These are phyloP conservation scores for Tenualosa thibaudeaui DNA, from an alignment of 2,797 vertebrate species.

Conservation along the genomic window DNA sequence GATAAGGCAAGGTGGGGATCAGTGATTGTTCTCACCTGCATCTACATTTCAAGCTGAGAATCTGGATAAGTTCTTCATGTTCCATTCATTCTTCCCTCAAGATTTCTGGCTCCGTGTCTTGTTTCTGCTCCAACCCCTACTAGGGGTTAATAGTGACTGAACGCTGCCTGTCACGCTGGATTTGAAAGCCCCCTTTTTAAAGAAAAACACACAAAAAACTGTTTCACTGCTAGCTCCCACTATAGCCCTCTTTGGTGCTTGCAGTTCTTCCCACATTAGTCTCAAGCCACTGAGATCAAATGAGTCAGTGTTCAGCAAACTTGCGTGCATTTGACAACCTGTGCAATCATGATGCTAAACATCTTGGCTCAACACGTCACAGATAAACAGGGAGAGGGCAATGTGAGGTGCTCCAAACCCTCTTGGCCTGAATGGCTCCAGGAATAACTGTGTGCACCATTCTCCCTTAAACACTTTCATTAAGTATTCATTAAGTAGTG, in stretches of 20 bases:
- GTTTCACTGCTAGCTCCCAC: not conserved
- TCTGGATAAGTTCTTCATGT: too few species aligned
- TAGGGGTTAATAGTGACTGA: not conserved
- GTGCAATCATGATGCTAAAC: not conserved
- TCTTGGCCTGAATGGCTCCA: not conserved
- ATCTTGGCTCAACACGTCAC: not conserved
- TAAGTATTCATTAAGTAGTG: conserved; percentile 46
- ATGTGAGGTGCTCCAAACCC: not conserved
- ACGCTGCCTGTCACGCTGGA: not conserved
- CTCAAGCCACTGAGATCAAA: not conserved
- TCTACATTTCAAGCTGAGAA: not conserved
- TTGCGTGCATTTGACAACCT: not conserved
- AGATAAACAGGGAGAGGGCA: not conserved
- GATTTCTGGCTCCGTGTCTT: not conserved
- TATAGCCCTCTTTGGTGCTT: not conserved
- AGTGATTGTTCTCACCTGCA: not conserved
- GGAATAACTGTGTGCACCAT: not conserved
- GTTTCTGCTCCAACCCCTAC: not conserved
- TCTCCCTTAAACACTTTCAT: conserved; percentile 45
- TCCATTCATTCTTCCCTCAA: not conserved
- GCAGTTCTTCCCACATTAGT: not conserved
- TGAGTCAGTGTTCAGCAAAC: not conserved
- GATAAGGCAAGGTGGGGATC: too few species aligned
- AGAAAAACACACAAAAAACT: not conserved
- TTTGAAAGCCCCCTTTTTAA: not conserved